Percentiles rank a stretch among this genome's conserved stretches.
Evolutionary conservation across 2,113 vertebrate species (phyloP).

Genomic region (Parus major): DNA sequence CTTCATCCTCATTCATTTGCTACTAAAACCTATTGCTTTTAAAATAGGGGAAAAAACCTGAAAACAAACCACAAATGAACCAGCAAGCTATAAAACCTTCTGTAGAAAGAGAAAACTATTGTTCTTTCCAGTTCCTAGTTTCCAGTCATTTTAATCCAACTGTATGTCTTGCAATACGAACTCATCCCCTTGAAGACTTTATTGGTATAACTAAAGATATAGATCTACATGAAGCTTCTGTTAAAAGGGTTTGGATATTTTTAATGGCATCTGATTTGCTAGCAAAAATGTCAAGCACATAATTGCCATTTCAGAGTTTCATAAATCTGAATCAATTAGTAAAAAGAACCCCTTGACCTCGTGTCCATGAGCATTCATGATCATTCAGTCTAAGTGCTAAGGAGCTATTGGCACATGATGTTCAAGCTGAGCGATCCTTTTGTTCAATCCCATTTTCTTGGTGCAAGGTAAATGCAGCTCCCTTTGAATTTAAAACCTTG

Average conservation of each 20-base stretch:
- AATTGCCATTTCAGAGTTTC: conserved; percentile 59
- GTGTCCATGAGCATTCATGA: conserved; percentile 5
- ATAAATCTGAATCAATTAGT: conserved; percentile 61
- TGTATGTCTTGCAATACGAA: not conserved
- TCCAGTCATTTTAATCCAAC: not conserved
- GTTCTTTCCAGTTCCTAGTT: not conserved
- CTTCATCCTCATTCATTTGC: not conserved
- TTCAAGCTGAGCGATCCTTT: conserved; percentile 41
- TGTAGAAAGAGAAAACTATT: not conserved
- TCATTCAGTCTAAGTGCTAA: conserved; percentile 26
- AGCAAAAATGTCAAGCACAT: conserved; percentile 60
- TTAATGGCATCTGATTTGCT: conserved; percentile 37
- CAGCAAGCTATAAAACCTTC: not conserved
- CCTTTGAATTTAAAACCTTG: conserved; percentile 66
- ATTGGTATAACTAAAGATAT: not conserved
- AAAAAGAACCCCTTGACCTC: conserved; percentile 44
- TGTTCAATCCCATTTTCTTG: not conserved
- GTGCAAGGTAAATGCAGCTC: conserved; percentile 47
- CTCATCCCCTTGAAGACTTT: not conserved
- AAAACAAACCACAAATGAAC: not conserved
- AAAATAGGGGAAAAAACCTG: not conserved
- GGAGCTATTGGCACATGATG: conserved; percentile 25
- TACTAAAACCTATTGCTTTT: not conserved
- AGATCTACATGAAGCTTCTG: not conserved
- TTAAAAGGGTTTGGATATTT: conserved; percentile 20